Evolutionary conservation across 1,140 invertebrate species (phyloP).

Genomic region (Acromyrmex charruanus): DNA sequence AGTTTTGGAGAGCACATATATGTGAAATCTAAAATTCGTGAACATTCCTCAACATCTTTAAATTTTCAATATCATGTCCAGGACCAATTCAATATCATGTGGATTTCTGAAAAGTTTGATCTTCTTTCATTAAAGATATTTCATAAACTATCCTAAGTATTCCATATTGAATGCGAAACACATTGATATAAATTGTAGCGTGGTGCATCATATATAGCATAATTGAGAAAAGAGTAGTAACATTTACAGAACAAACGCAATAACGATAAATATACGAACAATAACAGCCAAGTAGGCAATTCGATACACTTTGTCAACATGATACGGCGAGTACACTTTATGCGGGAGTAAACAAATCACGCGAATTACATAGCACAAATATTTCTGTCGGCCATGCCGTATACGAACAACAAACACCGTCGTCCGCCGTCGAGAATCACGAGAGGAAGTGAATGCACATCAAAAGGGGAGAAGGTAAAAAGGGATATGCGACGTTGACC

Average conservation of each 20-base stretch:
- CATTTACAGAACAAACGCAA: constrained; percentile 31
- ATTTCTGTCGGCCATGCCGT: constrained; percentile 16
- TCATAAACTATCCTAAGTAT: neutral
- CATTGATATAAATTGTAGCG: constrained; percentile 12
- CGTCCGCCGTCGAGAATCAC: constrained; percentile 40
- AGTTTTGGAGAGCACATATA: neutral
- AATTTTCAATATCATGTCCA: neutral
- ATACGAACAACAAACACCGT: constrained; percentile 35
- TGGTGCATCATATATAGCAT: neutral
- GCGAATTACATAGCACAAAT: constrained; percentile 51
- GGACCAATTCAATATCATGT: neutral
- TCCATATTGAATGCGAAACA: neutral
- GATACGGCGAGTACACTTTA: constrained; percentile 3
- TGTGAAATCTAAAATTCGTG: neutral
- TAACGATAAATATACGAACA: constrained; percentile 34
- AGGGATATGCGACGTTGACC: constrained; percentile 22
- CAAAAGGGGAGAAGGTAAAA: constrained; percentile 25
- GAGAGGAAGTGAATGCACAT: constrained; percentile 5
- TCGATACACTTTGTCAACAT: constrained; percentile 43
- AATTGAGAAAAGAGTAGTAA: neutral
- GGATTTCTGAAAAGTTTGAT: neutral
- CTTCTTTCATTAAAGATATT: neutral
- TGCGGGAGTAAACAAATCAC: constrained; percentile 51
- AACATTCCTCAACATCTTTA: neutral
- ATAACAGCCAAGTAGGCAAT: constrained; percentile 47